Evolutionary conservation across 2,797 vertebrate genomes (phyloP), one percentile per base, ranked within the genome.

Genomic region (Pangasius djambal): DNA sequence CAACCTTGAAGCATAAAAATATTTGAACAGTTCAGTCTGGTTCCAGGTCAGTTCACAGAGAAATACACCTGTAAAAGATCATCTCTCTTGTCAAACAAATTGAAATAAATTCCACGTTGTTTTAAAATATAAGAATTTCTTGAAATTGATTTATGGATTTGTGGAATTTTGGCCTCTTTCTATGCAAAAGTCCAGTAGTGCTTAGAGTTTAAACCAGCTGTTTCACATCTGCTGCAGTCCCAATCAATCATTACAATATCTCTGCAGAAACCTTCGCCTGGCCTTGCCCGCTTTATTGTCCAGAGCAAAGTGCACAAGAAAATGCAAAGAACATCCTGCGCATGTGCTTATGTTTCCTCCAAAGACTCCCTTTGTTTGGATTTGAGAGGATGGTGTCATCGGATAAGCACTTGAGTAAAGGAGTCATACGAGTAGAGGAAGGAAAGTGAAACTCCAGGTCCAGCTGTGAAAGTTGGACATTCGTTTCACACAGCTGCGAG

Each of bases 401-500:
- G 89, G 40, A 13, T 67, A 52, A 44, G 69, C 78, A 89, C 93
- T 93, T 90, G 48, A 8, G 90, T 91, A 91, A 93, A 92, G 94
- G 93, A 92, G 92, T 85, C 0, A 88, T 78, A 40, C 25, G 52
- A 82, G 75, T 9, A 77, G 57, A 85, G 69, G 75, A 67, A 77
- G 65, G 74, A 81, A 89, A 90, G 91, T 89, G 90, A 89, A 92
- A 92, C 92, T 90, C 87, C 90, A 90, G 89, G 92, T 94, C 93
- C 94, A 95, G 95, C 94, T 95, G 95, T 91, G 92, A 90, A 92
- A 93, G 91, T 91, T 67, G 40, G 88, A 72, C 20, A 89, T 92
- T 90, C 85, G 18, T 91, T 93, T 93, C 88, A 83, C 94, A 92
- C 94, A 96, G 94, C 93, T 96, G 94, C 91, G 89, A 79, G 92